Conservation (phyloP, 2,888 invertebrate genomes). For the Brenthis ino region DNA sequence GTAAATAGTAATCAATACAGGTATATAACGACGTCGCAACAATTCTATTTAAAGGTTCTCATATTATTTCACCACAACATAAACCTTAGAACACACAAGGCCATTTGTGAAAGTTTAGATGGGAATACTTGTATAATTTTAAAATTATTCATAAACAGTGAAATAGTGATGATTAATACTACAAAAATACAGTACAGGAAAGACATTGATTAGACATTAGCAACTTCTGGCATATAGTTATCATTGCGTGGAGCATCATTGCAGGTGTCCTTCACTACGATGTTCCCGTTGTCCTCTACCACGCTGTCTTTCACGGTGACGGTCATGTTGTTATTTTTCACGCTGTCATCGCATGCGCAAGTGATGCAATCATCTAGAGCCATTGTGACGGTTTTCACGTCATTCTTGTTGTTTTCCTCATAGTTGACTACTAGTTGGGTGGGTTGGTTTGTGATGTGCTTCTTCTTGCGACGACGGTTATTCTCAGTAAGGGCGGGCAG, state of each 20-base stretch:
- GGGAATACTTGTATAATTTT: too few species aligned
- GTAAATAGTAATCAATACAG: too few species aligned
- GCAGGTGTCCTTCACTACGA: constrained; percentile 44
- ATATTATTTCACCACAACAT: too few species aligned
- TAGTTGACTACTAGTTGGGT: constrained; percentile 53
- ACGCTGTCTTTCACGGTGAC: constrained; percentile 48
- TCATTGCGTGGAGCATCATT: constrained; percentile 42
- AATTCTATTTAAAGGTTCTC: too few species aligned
- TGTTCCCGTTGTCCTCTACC: constrained; percentile 63
- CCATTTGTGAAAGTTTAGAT: too few species aligned
- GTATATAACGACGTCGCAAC: too few species aligned
- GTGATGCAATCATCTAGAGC: constrained; percentile 40
- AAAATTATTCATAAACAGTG: too few species aligned
- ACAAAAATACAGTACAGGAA: neutral
- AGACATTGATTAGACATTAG: constrained; percentile 54
- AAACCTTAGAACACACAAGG: too few species aligned
- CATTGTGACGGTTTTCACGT: constrained; percentile 44
- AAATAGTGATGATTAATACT: too few species aligned
- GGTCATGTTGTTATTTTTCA: constrained; percentile 54
- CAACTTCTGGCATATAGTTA: constrained; percentile 50
- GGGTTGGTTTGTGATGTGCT: constrained; percentile 37
- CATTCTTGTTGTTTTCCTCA: constrained; percentile 43
- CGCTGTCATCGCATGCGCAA: constrained; percentile 44
- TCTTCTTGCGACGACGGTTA: constrained; percentile 50
- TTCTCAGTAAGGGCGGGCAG: constrained; percentile 31